Percentiles rank a stretch among this genome's conserved stretches.
phyloP scores from a whole-genome alignment of 1,140 invertebrate species.

The Grapholita molesta region DNA sequence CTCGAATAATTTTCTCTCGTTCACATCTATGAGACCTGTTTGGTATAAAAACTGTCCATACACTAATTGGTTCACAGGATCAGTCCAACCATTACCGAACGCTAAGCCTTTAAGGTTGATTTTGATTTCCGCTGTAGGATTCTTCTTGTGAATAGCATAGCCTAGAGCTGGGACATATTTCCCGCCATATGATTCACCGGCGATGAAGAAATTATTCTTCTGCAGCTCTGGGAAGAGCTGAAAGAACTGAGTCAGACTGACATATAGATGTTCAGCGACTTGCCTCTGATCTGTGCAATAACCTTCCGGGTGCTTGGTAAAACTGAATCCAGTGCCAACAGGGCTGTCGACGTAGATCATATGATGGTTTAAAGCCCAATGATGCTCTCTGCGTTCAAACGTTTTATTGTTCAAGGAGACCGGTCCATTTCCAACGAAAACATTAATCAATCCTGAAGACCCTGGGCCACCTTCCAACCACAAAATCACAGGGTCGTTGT shows the following conservation, averaged over 20 bases:
- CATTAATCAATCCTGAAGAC: conserved; percentile 86
- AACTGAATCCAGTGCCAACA: conserved; percentile 89
- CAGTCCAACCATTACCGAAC: conserved; percentile 92
- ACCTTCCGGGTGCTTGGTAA: conserved; percentile 81
- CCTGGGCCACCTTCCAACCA: conserved; percentile 92
- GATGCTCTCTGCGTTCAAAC: conserved; percentile 80
- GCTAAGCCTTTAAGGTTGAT: conserved; percentile 86
- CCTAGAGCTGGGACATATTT: conserved; percentile 90
- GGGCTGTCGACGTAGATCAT: conserved; percentile 93
- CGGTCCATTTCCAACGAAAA: conserved; percentile 91
- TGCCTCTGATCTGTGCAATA: conserved; percentile 83
- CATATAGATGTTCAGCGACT: conserved; percentile 83
- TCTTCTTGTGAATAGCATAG: conserved; percentile 85
- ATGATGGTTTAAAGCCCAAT: conserved; percentile 87
- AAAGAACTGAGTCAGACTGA: conserved; percentile 85
- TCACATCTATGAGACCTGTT: conserved; percentile 86
- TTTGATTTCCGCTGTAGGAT: conserved; percentile 73
- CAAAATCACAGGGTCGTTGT: conserved; percentile 82
- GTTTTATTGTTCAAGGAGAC: conserved; percentile 67
- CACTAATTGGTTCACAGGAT: conserved; percentile 87
- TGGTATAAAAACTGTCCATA: conserved; percentile 92
- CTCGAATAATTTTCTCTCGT: conserved; percentile 81
- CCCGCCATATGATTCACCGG: conserved; percentile 93
- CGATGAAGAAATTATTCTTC: conserved; percentile 85
- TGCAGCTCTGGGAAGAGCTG: conserved; percentile 84